A percentile compares a stretch with the other conserved stretches of the same genome.
These are phyloP conservation scores for Brachyhypopomus occidentalis DNA, from an alignment of 2,113 vertebrate species.

Conservation along the genomic window DNA sequence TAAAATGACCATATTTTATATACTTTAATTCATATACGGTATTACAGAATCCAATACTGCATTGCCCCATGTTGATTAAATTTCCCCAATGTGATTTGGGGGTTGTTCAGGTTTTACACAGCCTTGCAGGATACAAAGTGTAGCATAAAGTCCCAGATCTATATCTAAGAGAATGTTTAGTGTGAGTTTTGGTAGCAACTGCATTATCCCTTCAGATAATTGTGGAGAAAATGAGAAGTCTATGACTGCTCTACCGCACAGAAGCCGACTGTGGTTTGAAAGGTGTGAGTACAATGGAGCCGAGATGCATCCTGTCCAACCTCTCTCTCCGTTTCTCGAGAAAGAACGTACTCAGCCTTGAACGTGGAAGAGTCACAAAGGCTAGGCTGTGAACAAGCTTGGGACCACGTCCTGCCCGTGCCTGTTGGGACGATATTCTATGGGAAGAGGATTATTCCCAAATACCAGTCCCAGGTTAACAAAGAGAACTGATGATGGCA, in stretches of 20 bases:
- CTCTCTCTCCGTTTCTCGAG: slow-evolving; percentile 69
- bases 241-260: slow-evolving; percentile 19
- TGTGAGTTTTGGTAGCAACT: background rate
- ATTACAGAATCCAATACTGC: no score
- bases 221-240: slow-evolving; percentile 25
- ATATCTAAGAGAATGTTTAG: background rate
- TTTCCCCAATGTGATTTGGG: no score
- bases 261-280: slow-evolving; percentile 38
- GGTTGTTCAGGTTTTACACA: no score
- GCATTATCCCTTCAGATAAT: slow-evolving; percentile 4
- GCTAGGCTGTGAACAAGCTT: slow-evolving; percentile 68
- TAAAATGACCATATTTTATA: no score
- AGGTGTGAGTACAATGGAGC: slow-evolving; percentile 39
- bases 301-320: slow-evolving; percentile 51
- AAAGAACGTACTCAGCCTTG: slow-evolving; percentile 67
- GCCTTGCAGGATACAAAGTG: no score
- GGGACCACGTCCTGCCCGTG: slow-evolving; percentile 76
- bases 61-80: no score
- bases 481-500: slow-evolving; percentile 82
- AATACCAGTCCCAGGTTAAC: slow-evolving; percentile 78
- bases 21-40: no score
- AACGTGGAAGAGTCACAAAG: slow-evolving; percentile 70
- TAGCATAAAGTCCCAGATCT: no score
- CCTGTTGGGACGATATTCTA: slow-evolving; percentile 78
- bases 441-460: slow-evolving; percentile 80